Conservation (phyloP, 2,797 vertebrate genomes). For the Thamnophis elegans region DNA sequence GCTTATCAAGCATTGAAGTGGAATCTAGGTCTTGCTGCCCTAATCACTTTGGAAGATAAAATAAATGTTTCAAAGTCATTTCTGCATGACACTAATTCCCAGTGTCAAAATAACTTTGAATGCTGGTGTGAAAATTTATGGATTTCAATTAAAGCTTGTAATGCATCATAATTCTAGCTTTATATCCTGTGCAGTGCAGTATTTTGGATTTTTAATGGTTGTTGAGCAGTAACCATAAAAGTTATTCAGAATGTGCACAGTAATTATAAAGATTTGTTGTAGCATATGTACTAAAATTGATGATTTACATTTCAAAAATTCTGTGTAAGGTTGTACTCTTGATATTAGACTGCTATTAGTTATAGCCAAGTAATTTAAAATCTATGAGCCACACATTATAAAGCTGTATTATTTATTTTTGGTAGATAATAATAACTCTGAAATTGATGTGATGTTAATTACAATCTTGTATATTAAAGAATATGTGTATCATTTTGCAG, state of each 20-base stretch:
- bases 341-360: slow-evolving; percentile 70
- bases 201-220: slow-evolving; percentile 77
- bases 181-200: slow-evolving; percentile 71
- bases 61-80: slow-evolving; percentile 61
- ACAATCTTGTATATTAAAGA: slow-evolving; percentile 62
- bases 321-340: slow-evolving; percentile 59
- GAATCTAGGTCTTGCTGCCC: slow-evolving; percentile 17
- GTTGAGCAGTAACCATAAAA: slow-evolving; percentile 76
- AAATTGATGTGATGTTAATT: slow-evolving; percentile 65
- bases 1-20: not conserved
- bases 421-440: slow-evolving; percentile 71
- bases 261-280: slow-evolving; percentile 78
- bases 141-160: slow-evolving; percentile 74
- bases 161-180: slow-evolving; percentile 74
- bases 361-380: slow-evolving; percentile 76
- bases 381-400: slow-evolving; percentile 64
- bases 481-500: slow-evolving; percentile 62
- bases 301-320: slow-evolving; percentile 71
- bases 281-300: slow-evolving; percentile 75
- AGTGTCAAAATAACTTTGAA: slow-evolving; percentile 69
- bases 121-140: slow-evolving; percentile 69
- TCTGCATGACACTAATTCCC: slow-evolving; percentile 59
- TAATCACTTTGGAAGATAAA: slow-evolving; percentile 39
- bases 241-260: slow-evolving; percentile 75
- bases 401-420: slow-evolving; percentile 74